Percentiles rank a stretch among this genome's conserved stretches.
Evolutionary conservation across 2,888 invertebrate genomes (phyloP).

Genomic region (Rotaria magnacalcarata): DNA sequence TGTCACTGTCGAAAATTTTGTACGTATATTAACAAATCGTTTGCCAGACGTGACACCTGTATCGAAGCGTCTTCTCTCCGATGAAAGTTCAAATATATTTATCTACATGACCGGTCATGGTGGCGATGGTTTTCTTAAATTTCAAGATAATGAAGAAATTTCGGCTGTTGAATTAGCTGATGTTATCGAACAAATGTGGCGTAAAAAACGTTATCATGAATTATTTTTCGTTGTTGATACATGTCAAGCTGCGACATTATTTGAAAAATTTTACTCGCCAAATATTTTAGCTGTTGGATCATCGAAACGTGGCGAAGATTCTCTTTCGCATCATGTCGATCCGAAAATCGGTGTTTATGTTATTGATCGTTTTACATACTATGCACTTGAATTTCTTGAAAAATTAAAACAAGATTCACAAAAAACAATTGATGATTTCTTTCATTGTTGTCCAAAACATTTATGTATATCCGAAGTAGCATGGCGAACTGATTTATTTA

Average conservation of each 20-base stretch:
- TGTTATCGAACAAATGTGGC: slow-evolving; percentile 99
- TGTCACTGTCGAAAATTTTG: slow-evolving; percentile 96
- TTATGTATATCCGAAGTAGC: slow-evolving; percentile 45
- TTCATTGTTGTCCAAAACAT: slow-evolving; percentile 46
- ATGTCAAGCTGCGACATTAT: slow-evolving; percentile 97
- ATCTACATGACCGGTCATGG: slow-evolving; percentile 68
- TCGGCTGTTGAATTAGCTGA: slow-evolving; percentile 96
- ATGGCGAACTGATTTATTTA: slow-evolving; percentile 43
- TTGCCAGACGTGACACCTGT: slow-evolving; percentile 85
- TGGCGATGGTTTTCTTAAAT: slow-evolving; percentile 96
- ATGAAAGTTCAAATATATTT: slow-evolving; percentile 40
- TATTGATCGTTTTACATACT: slow-evolving; percentile 95
- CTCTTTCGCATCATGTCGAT: slow-evolving; percentile 94
- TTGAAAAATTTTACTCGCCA: slow-evolving; percentile 92
- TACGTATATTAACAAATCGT: slow-evolving; percentile 85
- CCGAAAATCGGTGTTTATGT: slow-evolving; percentile 97
- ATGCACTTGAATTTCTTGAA: slow-evolving; percentile 90
- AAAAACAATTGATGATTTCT: slow-evolving; percentile 67
- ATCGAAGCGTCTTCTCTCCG: slow-evolving; percentile 76
- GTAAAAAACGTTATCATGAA: slow-evolving; percentile 92
- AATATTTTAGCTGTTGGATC: slow-evolving; percentile 94
- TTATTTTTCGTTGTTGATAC: slow-evolving; percentile 97
- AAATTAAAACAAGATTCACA: slow-evolving; percentile 80
- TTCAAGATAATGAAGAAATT: slow-evolving; percentile 97
- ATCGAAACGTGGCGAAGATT: slow-evolving; percentile 95